A percentile compares a stretch with the other conserved stretches of the same genome.
Conservation (phyloP, 2,797 vertebrate species). For the Mormyrus hasselquistii region DNA sequence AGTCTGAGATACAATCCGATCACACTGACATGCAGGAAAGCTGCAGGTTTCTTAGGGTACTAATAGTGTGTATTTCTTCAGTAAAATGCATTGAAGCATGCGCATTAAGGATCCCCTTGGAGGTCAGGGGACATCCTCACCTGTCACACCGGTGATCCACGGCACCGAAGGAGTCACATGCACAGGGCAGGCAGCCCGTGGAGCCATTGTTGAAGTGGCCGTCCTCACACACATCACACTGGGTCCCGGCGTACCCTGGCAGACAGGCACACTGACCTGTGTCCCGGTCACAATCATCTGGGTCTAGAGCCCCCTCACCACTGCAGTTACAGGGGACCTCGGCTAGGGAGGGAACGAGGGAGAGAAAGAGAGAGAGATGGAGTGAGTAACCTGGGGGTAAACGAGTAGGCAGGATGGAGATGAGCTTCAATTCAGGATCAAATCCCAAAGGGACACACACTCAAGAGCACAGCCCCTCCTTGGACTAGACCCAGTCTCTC, state of each 20-base stretch:
- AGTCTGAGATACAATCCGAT: background rate
- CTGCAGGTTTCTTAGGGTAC: background rate
- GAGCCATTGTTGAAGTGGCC: slow-evolving; percentile 38
- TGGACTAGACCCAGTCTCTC: background rate
- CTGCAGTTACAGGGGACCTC: slow-evolving; percentile 45
- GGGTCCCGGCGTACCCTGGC: slow-evolving; percentile 35
- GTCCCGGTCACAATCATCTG: slow-evolving; percentile 30
- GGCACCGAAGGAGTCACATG: slow-evolving; percentile 41
- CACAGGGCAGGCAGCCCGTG: slow-evolving; percentile 37
- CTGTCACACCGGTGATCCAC: slow-evolving; percentile 33
- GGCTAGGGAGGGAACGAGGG: background rate
- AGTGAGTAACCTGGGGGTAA: background rate
- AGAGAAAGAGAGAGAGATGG: background rate
- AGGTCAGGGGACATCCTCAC: slow-evolving; percentile 14
- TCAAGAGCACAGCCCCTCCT: background rate
- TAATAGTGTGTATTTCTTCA: background rate
- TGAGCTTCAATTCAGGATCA: background rate
- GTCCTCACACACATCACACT: slow-evolving; percentile 36
- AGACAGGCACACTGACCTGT: slow-evolving; percentile 41
- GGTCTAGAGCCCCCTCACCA: slow-evolving; percentile 29
- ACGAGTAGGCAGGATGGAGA: background rate
- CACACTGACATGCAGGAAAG: background rate
- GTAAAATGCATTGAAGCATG: background rate
- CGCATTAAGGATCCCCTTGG: background rate
- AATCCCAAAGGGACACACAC: background rate